phyloP scores from a whole-genome alignment of 2,888 invertebrate genomes.

The Drosophila kanekoi region DNA sequence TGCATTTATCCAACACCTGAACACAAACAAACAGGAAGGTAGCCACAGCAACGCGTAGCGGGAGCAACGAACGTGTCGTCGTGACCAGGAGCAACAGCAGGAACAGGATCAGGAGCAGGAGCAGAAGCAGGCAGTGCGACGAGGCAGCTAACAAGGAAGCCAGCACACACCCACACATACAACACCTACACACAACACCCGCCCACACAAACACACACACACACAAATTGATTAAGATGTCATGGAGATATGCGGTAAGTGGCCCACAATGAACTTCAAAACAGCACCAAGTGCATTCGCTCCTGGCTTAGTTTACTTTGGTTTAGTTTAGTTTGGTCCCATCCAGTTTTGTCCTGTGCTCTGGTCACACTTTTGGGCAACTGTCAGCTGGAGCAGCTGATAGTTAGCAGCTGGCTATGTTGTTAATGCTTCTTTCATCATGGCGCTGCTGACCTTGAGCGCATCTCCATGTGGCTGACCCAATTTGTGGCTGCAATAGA shows the following conservation, averaged over 20 bases:
- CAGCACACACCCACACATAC: slow-evolving; percentile 15
- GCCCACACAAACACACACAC: slow-evolving; percentile 13
- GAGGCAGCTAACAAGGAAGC: slow-evolving; percentile 21
- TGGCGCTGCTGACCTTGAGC: slow-evolving; percentile 59
- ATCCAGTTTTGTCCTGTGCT: slow-evolving; percentile 15
- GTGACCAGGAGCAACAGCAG: slow-evolving; percentile 15
- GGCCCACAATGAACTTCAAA: neutral
- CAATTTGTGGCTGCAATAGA: slow-evolving; percentile 45
- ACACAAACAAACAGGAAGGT: slow-evolving; percentile 42
- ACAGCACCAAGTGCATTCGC: neutral
- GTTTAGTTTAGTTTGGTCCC: neutral
- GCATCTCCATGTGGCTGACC: slow-evolving; percentile 48
- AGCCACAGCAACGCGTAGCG: slow-evolving; percentile 59
- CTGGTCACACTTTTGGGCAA: slow-evolving; percentile 1
- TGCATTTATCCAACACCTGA: slow-evolving; percentile 50
- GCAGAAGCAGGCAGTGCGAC: slow-evolving; percentile 9
- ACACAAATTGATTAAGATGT: slow-evolving; percentile 68
- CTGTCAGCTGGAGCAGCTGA: slow-evolving; percentile 36
- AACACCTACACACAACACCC: neutral
- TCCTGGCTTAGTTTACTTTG: slow-evolving; percentile 5
- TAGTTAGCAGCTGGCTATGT: slow-evolving; percentile 9
- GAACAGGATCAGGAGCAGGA: slow-evolving; percentile 10
- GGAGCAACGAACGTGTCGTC: slow-evolving; percentile 52
- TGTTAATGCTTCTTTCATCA: slow-evolving; percentile 9
- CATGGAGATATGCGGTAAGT: slow-evolving; percentile 84